Evolutionary conservation across 2,888 invertebrate genomes (phyloP).

Genomic region (Cheilosia variabilis): DNA sequence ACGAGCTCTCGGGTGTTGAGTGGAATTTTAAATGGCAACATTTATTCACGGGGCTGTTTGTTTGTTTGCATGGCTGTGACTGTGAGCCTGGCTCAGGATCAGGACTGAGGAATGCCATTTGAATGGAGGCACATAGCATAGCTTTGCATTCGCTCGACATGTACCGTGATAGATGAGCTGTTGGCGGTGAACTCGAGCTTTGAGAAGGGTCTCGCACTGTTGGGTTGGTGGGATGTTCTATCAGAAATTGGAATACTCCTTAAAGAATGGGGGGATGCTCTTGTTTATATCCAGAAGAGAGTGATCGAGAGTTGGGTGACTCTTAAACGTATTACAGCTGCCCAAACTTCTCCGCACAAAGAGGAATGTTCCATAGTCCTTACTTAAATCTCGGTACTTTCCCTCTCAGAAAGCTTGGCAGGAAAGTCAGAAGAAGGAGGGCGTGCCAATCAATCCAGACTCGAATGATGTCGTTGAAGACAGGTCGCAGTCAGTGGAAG

Average conservation of each 20-base stretch:
- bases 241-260: not conserved
- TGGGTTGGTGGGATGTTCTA: not conserved
- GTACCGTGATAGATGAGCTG: constrained; percentile 33
- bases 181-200: not conserved
- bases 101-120: constrained; percentile 46
- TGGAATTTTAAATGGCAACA: constrained; percentile 75
- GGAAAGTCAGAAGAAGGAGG: too few relatives aligned
- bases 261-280: too few relatives aligned
- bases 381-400: too few relatives aligned
- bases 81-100: not conserved
- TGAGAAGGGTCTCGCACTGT: not conserved
- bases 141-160: constrained; percentile 18
- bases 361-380: too few relatives aligned
- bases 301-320: too few relatives aligned
- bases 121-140: constrained; percentile 27
- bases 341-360: too few relatives aligned
- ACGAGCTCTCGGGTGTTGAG: constrained; percentile 68
- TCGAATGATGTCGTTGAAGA: too few relatives aligned
- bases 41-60: constrained; percentile 50
- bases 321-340: too few relatives aligned
- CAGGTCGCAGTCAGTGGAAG: too few relatives aligned
- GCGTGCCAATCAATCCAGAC: too few relatives aligned
- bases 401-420: too few relatives aligned
- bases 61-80: constrained; percentile 19
- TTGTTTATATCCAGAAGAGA: too few relatives aligned